Conservation (phyloP, 2,888 invertebrate genomes). For the Lampropteryx suffumata region DNA sequence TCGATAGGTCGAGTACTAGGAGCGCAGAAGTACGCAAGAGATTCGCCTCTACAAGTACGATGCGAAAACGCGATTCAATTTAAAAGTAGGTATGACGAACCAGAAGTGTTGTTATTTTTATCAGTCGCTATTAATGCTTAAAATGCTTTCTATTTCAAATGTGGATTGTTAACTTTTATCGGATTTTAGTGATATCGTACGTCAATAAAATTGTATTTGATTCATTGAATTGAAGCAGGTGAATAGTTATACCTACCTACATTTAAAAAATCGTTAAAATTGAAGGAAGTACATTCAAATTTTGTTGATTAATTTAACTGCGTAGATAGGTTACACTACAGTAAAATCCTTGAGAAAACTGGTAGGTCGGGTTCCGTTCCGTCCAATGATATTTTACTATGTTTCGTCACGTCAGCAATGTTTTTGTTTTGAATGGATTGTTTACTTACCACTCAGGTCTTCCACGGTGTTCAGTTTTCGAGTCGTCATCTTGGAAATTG, state of each 20-base stretch:
- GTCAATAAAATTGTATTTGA: too few species aligned
- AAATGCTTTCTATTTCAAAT: not conserved
- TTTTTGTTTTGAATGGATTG: conserved; percentile 52
- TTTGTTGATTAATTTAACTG: conserved; percentile 11
- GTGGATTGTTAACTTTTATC: conserved; percentile 7
- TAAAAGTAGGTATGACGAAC: too few species aligned
- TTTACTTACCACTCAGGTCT: conserved; percentile 78
- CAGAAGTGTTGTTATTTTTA: too few species aligned
- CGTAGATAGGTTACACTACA: conserved; percentile 18
- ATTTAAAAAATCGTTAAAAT: too few species aligned
- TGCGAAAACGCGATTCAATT: conserved; percentile 34
- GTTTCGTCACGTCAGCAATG: conserved; percentile 38
- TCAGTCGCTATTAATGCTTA: too few species aligned
- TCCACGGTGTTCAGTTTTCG: conserved; percentile 76
- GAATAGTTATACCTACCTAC: too few species aligned
- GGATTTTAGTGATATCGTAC: conserved; percentile 11
- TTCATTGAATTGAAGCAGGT: too few species aligned
- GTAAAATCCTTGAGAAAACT: conserved; percentile 37
- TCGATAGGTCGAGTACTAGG: conserved; percentile 57
- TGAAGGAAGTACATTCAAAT: too few species aligned
- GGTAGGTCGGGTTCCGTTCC: conserved; percentile 50
- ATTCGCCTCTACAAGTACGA: conserved; percentile 48
- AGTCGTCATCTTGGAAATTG: conserved; percentile 61
- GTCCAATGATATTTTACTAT: not conserved
- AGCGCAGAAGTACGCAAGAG: conserved; percentile 37